A percentile compares a stretch with the other conserved stretches of the same genome.
These are phyloP conservation scores for Argyra leucocephala DNA, from an alignment of 2,888 invertebrate genomes.

Conservation along the genomic window DNA sequence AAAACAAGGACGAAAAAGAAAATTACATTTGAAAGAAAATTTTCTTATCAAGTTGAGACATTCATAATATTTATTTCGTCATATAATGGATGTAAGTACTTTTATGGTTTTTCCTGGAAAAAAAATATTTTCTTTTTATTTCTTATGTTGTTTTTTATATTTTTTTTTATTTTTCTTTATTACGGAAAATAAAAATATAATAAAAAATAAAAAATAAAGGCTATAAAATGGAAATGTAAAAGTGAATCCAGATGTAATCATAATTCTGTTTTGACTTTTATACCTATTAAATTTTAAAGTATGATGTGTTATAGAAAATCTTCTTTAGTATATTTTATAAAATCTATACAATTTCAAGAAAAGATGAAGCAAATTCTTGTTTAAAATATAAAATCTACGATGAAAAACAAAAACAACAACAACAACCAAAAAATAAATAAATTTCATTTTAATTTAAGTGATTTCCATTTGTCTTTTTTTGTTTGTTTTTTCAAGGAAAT, in stretches of 20 bases:
- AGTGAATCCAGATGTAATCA: not conserved
- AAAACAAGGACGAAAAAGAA: not conserved
- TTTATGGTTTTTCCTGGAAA: not conserved
- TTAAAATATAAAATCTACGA: no score
- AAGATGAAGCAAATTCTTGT: not conserved
- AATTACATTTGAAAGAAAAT: not conserved
- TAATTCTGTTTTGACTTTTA: slow-evolving; percentile 1
- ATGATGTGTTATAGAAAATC: not conserved
- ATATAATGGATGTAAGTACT: slow-evolving; percentile 1
- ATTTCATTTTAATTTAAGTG: not conserved
- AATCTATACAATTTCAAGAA: not conserved
- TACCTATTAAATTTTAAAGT: not conserved
- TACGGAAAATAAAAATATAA: not conserved
- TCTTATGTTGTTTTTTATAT: not conserved
- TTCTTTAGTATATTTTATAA: no score
- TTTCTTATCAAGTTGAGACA: slow-evolving; percentile 3
- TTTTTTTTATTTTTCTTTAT: no score
- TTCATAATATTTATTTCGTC: not conserved
- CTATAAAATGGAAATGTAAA: not conserved
- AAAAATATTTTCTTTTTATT: not conserved
- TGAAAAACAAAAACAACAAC: not conserved
- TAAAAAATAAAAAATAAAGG: not conserved
- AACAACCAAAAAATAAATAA: not conserved
- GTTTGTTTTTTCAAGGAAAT: no score
- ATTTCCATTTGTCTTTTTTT: not conserved